Percentiles rank a stretch among this genome's conserved stretches.
phyloP scores from a whole-genome alignment of 2,113 vertebrate genomes.

The Canis aureus region DNA sequence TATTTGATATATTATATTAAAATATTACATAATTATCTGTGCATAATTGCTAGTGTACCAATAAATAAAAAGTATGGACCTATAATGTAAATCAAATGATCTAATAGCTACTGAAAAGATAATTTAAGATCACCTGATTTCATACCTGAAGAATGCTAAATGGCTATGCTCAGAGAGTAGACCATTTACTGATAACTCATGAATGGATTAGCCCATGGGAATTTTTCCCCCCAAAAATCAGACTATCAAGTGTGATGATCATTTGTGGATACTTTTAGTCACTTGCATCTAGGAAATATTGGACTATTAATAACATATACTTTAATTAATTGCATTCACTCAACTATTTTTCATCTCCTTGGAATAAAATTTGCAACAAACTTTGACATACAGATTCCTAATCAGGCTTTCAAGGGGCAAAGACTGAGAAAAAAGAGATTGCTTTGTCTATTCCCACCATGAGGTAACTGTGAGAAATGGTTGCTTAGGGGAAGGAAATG shows the following conservation, averaged over 20 bases:
- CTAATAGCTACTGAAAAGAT: not conserved
- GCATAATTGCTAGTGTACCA: not conserved
- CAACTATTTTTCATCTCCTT: not conserved
- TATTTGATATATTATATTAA: not conserved
- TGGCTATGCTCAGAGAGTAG: not conserved
- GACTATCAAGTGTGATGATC: not conserved
- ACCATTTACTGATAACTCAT: not conserved
- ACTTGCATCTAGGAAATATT: not conserved
- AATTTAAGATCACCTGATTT: not conserved
- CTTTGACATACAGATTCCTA: not conserved
- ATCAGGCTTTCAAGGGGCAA: not conserved
- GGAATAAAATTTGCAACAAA: not conserved
- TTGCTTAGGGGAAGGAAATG: not conserved
- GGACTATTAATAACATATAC: not conserved
- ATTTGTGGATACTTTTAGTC: not conserved
- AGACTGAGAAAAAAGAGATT: not conserved
- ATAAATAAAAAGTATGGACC: not conserved
- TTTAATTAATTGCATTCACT: not conserved
- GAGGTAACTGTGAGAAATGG: rapidly evolving
- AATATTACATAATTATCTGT: not conserved
- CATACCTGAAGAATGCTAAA: not conserved
- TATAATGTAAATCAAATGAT: not conserved
- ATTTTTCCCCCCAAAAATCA: not conserved
- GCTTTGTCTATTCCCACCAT: not conserved
- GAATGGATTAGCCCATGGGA: not conserved